Evolutionary conservation across 2,797 vertebrate genomes (phyloP), one percentile per base, ranked within the genome.

Genomic region (Orientallactaga sibirica): DNA sequence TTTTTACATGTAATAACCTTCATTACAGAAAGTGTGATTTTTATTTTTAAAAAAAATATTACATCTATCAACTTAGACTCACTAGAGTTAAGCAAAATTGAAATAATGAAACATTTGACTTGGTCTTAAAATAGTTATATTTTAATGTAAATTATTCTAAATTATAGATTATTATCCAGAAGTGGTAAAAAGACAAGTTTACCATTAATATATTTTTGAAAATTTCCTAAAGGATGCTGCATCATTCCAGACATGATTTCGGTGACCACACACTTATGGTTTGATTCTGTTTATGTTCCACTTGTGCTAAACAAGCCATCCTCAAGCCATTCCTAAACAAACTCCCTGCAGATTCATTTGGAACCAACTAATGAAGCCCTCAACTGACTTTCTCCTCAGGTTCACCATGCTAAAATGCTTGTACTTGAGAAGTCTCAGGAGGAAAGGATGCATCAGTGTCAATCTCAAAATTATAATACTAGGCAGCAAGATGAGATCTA

Each of bases 1-100:
- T 78, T 95, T 48, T 88, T 90, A 70, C 27, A 88, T 92, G 78
- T 91, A 93, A 82, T 89, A 85, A 37, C 89, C 48, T 64, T 94
- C 27, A 86, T 80, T 80, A 85, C 29, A 90, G 25, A 20, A 64
- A 86, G 77, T 48, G 61, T 55, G 2, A 88, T 76, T 79, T 86
- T 52, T 58, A 61, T 82, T 62, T 73, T 43, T 19, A 16, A 25
- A 79, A 79, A 61, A 76, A 16, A 18, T 27, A 87, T 74, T 70
- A 48, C 14, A 55, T 80, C 52, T 82, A 67, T 85, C 64, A 85
- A 33, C 88, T 90, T 61, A 73, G 20, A 68, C 0, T 88, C 73
- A 68, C 16, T 88, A 8, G 14, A 79, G 25, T 15, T 90, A 55
- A 67, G 12, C 27, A 93, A 52, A 66, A 55, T 80, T 86, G 3